Evolutionary conservation across 2,888 invertebrate species (phyloP), one percentile per base, ranked within the genome.

Genomic region (Junonia oenone): DNA sequence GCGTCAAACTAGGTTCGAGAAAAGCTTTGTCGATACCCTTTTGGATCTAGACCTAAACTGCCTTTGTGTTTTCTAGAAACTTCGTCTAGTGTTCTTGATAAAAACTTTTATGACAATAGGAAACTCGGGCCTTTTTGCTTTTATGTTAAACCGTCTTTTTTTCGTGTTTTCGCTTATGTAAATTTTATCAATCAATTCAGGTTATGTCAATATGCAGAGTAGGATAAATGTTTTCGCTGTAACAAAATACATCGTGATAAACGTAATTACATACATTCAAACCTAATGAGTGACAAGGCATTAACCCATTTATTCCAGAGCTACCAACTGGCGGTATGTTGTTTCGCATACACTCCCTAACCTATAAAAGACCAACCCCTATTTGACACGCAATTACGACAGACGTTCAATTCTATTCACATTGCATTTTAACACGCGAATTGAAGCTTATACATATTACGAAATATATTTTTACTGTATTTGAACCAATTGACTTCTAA

Each of bases 361-460:
- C 70, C 68, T 62, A 70, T 66, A 68, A 33, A 67, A 68, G 73
- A 67, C 83, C 74, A 76, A 81, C 81, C 83, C 81, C 71, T 77
- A 68, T 59, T 51, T 56, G 56, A 63, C 81, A 83, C 78, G 83
- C 81, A 65, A 76, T 46, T 26, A 46, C 43, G 26, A 17, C 35
- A 22, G 51, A 37, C 43, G 14, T 27, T 45, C 17, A 35, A 40
- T 29, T 27, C 13, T 51, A 31, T 46, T n/a, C 26, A 15, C 46
- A 31, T 46, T 31, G 46, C 14, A 26, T 13, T 29, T 43, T 51
- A 14, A 56, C 40, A 47, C 46, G 56, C 19, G 17, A 45, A n/a
- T 13, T 8, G 1, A n/a, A 13, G 6, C 17, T 22, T 45, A 27
- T 9, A 22, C 22, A 22, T 5, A 45, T 17, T 11, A 19, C 8